Percentiles rank a stretch among this genome's conserved stretches.
phyloP scores from a whole-genome alignment of 1,140 invertebrate genomes.

The Aethina tumida region DNA sequence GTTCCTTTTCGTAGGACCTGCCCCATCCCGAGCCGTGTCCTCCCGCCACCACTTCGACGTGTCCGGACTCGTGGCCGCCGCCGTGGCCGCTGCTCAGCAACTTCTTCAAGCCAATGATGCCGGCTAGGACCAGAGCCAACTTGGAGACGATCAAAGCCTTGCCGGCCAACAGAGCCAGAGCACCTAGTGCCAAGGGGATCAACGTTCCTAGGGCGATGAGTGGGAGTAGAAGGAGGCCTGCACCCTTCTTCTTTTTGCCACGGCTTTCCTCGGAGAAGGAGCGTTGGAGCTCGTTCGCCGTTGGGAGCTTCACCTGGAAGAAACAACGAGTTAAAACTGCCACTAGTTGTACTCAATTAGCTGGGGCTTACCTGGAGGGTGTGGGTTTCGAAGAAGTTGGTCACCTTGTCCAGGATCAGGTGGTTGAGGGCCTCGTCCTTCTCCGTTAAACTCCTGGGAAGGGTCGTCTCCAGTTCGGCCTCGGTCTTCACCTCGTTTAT shows the following conservation, averaged over 20 bases:
- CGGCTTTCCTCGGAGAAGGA: constrained; percentile 47
- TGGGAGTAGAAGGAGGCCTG: constrained; percentile 62
- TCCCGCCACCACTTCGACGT: constrained; percentile 59
- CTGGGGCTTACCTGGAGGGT: constrained; percentile 56
- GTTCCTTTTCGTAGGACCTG: constrained; percentile 50
- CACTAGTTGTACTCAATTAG: background rate
- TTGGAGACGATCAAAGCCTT: constrained; percentile 78
- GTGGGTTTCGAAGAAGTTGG: constrained; percentile 63
- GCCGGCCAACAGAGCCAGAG: constrained; percentile 66
- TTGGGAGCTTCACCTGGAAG: constrained; percentile 50
- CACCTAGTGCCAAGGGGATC: constrained; percentile 67
- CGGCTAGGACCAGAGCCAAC: constrained; percentile 65
- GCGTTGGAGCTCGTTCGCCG: constrained; percentile 49
- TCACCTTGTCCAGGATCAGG: constrained; percentile 62
- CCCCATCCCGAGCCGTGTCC: constrained; percentile 62
- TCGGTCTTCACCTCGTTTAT: constrained; percentile 37
- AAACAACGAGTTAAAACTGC: constrained; percentile 10
- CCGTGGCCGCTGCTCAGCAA: constrained; percentile 53
- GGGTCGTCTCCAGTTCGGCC: constrained; percentile 52
- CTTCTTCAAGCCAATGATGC: constrained; percentile 75
- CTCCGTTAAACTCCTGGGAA: constrained; percentile 57
- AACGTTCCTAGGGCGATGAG: constrained; percentile 67
- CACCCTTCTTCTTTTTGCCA: constrained; percentile 56
- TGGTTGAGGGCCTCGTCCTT: constrained; percentile 62
- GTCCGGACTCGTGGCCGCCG: constrained; percentile 42